Percentiles rank a stretch among this genome's conserved stretches.
phyloP scores from a whole-genome alignment of 2,113 vertebrate genomes.

The Hippolais icterina region DNA sequence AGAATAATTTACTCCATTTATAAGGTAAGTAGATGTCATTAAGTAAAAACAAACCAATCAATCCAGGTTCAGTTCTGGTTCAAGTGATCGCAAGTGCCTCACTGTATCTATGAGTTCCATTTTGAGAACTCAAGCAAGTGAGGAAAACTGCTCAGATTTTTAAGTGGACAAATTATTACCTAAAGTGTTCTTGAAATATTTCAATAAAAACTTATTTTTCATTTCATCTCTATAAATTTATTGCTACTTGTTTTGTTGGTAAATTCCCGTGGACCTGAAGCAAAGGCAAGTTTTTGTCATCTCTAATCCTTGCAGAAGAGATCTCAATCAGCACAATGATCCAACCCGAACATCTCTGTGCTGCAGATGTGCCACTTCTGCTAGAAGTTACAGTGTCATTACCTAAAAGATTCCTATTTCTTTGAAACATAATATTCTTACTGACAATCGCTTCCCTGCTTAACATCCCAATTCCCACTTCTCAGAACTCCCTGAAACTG shows the following conservation, averaged over 20 bases:
- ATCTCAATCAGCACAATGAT: accelerated
- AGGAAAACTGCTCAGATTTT: not conserved
- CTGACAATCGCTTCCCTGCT: not conserved
- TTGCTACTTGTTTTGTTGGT: not conserved
- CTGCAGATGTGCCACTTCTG: not conserved
- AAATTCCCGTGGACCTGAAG: not conserved
- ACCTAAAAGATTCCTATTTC: not conserved
- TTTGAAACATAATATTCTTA: not conserved
- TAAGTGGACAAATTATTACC: not conserved
- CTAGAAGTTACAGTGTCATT: not conserved
- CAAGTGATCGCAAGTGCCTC: not conserved
- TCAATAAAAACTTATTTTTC: not conserved
- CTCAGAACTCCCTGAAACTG: not conserved
- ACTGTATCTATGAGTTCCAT: accelerated
- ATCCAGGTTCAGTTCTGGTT: not conserved
- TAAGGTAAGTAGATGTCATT: not conserved
- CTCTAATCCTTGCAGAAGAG: not conserved
- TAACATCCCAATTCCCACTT: not conserved
- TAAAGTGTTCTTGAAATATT: not conserved
- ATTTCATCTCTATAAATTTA: not conserved
- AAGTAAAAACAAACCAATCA: not conserved
- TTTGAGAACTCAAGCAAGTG: not conserved
- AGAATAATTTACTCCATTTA: not conserved
- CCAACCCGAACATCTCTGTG: not conserved
- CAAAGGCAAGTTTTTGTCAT: not conserved